Percentiles rank a stretch among this genome's conserved stretches.
These are phyloP conservation scores for Dicyrtoma fusca DNA, from an alignment of 2,888 invertebrate genomes.

Conservation along the genomic window DNA sequence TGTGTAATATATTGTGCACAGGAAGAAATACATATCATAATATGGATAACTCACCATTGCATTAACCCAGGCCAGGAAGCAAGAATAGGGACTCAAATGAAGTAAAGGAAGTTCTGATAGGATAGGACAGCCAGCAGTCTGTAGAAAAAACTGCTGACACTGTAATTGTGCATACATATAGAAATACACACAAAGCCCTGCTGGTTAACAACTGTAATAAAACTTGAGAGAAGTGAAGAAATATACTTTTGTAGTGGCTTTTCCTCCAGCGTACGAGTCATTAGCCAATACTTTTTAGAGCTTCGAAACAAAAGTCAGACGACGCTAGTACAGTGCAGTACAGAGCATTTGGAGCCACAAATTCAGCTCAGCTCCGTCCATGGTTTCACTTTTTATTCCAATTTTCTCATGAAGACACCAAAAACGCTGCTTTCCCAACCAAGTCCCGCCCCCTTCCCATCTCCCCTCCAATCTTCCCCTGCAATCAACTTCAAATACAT, in stretches of 20 bases:
- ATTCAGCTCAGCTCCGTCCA: not conserved
- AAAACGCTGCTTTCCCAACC: not conserved
- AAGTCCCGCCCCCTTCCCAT: no score
- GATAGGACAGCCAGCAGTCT: no score
- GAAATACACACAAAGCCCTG: not conserved
- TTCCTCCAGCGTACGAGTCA: not conserved
- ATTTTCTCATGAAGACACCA: not conserved
- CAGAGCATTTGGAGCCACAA: no score
- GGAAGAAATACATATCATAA: no score
- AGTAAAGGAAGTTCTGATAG: no score
- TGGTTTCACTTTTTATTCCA: slow-evolving; percentile 1
- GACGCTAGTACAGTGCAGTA: not conserved
- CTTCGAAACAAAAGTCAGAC: not conserved
- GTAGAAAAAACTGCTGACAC: no score
- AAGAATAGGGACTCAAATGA: no score
- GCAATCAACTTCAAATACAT: not conserved
- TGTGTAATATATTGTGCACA: no score
- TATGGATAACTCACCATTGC: no score
- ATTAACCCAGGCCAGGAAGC: no score
- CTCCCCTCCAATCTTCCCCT: not conserved
- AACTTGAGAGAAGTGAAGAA: slow-evolving; percentile 3
- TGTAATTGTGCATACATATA: not conserved
- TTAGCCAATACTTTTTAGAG: slow-evolving; percentile 10
- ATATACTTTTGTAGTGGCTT: not conserved
- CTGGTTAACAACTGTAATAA: slow-evolving; percentile 8